Percentiles rank a stretch among this genome's conserved stretches.
These are phyloP conservation scores for Philonicus albiceps DNA, from an alignment of 2,888 invertebrate species.

Conservation along the genomic window DNA sequence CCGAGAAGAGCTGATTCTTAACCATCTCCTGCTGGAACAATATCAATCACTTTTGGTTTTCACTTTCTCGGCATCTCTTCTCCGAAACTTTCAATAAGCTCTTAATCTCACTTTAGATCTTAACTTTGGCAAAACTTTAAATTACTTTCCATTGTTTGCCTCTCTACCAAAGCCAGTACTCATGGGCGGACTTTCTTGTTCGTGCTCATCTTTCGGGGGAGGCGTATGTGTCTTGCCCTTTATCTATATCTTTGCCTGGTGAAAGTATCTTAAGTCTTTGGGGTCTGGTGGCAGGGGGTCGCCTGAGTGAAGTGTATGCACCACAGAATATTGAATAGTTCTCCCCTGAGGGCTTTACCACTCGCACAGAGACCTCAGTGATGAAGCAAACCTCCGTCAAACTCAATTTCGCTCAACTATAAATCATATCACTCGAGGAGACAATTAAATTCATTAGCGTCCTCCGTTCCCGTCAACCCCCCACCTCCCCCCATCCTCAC, in stretches of 20 bases:
- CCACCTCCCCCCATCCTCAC: neutral
- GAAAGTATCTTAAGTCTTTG: neutral
- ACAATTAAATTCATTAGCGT: conserved; percentile 15
- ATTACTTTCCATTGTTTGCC: conserved; percentile 33
- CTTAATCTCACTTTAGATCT: conserved; percentile 37
- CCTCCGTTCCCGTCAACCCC: too few species aligned
- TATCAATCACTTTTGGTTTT: conserved; percentile 39
- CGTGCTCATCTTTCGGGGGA: neutral
- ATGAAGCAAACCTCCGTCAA: neutral
- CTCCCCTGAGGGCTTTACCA: neutral
- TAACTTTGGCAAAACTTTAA: conserved; percentile 26
- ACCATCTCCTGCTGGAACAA: conserved; percentile 2
- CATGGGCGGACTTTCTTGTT: neutral
- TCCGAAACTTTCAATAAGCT: conserved; percentile 30
- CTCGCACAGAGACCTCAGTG: neutral
- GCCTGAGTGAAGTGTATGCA: neutral
- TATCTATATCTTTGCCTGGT: neutral
- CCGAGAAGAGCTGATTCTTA: neutral
- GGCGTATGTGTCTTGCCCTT: neutral
- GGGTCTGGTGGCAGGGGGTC: too few species aligned
- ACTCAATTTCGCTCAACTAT: conserved; percentile 26
- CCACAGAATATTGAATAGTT: conserved; percentile 31
- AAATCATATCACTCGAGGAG: conserved; percentile 28
- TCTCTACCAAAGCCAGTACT: neutral
- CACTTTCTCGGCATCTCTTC: conserved; percentile 14